Percentiles rank a stretch among this genome's conserved stretches.
These are phyloP conservation scores for Penaeus chinensis DNA, from an alignment of 1,140 invertebrate genomes.

Conservation along the genomic window DNA sequence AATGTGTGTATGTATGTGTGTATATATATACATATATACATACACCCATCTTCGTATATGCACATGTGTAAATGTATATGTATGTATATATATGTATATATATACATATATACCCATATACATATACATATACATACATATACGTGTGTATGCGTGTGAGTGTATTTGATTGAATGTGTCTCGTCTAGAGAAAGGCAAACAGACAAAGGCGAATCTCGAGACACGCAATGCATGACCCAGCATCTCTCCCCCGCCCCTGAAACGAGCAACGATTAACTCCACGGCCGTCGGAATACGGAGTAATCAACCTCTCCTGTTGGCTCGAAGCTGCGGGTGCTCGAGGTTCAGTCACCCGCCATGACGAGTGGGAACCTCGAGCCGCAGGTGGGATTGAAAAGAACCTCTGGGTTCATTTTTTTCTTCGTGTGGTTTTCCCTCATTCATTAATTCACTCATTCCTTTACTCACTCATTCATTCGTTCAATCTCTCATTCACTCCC, in stretches of 20 bases:
- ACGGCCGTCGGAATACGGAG: too few species aligned
- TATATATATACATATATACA: neutral
- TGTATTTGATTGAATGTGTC: neutral
- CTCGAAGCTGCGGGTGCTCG: too few species aligned
- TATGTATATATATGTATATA: neutral
- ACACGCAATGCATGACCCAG: too few species aligned
- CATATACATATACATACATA: neutral
- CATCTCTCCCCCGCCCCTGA: too few species aligned
- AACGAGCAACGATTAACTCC: too few species aligned
- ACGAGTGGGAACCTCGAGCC: too few species aligned
- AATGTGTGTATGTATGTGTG: neutral
- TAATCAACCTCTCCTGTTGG: too few species aligned
- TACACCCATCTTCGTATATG: neutral
- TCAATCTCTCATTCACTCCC: slow-evolving; percentile 11
- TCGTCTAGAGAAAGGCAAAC: neutral
- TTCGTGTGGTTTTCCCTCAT: neutral
- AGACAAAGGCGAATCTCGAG: too few species aligned
- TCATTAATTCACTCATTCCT: neutral
- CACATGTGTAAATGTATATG: neutral
- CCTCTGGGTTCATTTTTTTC: neutral
- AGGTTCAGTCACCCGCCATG: too few species aligned
- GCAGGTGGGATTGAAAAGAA: too few species aligned
- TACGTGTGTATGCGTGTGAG: neutral
- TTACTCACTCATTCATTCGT: neutral
- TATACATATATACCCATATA: neutral